Conservation (phyloP, 2,888 invertebrate genomes). For the Drosophila kokeensis region DNA sequence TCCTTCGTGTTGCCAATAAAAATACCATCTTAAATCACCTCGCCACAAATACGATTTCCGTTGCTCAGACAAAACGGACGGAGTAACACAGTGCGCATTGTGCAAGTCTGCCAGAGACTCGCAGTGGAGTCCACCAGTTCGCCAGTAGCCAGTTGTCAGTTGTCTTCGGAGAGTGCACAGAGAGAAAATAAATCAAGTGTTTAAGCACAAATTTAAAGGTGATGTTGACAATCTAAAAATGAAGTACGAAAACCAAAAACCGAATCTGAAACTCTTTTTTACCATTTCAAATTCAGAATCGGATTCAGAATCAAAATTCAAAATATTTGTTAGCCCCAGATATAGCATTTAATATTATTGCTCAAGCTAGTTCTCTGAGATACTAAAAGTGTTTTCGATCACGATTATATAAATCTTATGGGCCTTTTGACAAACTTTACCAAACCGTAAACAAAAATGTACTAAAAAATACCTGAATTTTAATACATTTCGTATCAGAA, state of each 20-base stretch:
- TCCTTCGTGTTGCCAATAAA: conserved; percentile 63
- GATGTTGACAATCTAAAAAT: background rate
- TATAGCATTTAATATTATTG: background rate
- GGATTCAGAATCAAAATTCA: background rate
- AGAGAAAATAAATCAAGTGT: background rate
- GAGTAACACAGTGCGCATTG: conserved; percentile 34
- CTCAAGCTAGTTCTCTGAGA: background rate
- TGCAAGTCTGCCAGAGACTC: conserved; percentile 41
- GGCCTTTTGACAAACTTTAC: background rate
- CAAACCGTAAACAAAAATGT: background rate
- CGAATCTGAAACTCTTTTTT: background rate
- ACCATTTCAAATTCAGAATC: background rate
- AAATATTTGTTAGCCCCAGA: background rate
- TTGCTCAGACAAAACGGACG: conserved; percentile 28
- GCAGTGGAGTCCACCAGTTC: background rate
- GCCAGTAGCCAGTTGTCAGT: conserved; percentile 12
- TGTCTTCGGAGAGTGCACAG: background rate
- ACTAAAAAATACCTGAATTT: background rate
- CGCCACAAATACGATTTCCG: conserved; percentile 56
- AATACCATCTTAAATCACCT: conserved; percentile 51
- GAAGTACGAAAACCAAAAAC: background rate
- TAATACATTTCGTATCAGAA: background rate
- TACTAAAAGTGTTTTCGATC: background rate
- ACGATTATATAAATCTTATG: background rate
- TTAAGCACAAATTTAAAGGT: background rate